Evolutionary conservation across 1,140 invertebrate genomes (phyloP).

Genomic region (Anoplophora glabripennis): DNA sequence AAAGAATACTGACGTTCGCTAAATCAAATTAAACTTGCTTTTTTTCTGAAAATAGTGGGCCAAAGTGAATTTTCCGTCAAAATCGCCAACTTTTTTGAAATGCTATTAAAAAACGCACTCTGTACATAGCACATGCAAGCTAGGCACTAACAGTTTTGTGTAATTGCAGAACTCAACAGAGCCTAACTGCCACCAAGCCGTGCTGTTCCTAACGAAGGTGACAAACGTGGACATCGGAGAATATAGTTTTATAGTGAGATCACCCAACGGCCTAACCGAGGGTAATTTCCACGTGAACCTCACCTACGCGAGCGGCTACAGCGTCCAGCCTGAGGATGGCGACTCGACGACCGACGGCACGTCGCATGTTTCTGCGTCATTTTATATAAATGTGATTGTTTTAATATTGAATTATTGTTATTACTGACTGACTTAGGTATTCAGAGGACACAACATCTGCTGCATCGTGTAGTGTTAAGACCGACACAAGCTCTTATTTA

Average conservation of each 20-base stretch:
- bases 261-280: conserved; percentile 53
- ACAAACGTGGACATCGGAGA: conserved; percentile 52
- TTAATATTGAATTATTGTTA: conserved; percentile 37
- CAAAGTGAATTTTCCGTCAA: too few relatives aligned
- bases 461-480: background rate
- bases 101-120: too few relatives aligned
- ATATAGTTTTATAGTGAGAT: conserved; percentile 55
- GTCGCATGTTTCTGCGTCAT: conserved; percentile 24
- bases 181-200: conserved; percentile 53
- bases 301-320: conserved; percentile 51
- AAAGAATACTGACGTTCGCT: too few relatives aligned
- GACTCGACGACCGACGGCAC: conserved; percentile 1
- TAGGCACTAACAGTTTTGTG: too few relatives aligned
- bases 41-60: too few relatives aligned
- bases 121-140: too few relatives aligned
- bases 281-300: conserved; percentile 56
- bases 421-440: conserved; percentile 31
- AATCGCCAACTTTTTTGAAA: too few relatives aligned
- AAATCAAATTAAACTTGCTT: too few relatives aligned
- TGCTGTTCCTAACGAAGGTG: conserved; percentile 52
- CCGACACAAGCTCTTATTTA: background rate
- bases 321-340: conserved; percentile 32
- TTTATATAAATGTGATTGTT: conserved; percentile 45
- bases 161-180: conserved; percentile 48
- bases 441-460: background rate